phyloP scores from a whole-genome alignment of 2,113 vertebrate genomes.

The Smithornis capensis region DNA sequence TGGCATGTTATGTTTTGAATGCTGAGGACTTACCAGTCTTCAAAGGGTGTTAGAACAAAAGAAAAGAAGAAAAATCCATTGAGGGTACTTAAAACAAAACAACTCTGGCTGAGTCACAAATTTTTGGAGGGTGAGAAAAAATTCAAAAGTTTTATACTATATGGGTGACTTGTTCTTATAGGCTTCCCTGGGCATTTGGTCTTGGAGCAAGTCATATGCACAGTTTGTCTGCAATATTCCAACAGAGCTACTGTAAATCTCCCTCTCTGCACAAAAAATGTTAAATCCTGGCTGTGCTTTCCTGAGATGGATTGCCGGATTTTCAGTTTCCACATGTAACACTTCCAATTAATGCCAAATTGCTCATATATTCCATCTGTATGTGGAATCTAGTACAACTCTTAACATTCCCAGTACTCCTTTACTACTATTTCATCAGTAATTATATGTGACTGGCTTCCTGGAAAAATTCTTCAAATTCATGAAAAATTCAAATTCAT shows the following conservation, averaged over 20 bases:
- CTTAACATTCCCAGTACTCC: not conserved
- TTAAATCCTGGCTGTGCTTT: not conserved
- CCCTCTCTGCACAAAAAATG: fast-evolving
- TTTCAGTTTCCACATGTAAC: not conserved
- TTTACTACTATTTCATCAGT: not conserved
- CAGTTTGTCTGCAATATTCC: not conserved
- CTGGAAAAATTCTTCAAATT: not conserved
- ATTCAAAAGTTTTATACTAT: not conserved
- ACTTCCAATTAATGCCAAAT: not conserved
- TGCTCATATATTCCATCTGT: not conserved
- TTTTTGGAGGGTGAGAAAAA: not conserved
- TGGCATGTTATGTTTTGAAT: not conserved
- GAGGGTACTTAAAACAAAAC: not conserved
- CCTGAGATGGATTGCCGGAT: not conserved
- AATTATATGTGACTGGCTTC: not conserved
- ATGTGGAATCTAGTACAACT: not conserved
- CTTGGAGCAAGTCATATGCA: not conserved
- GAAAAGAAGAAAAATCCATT: not conserved
- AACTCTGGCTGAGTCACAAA: not conserved
- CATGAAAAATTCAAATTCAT: not conserved
- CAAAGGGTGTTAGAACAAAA: not conserved
- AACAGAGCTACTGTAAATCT: not conserved
- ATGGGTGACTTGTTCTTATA: not conserved
- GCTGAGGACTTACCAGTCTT: not conserved
- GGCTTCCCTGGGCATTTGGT: not conserved